These are phyloP conservation scores for Oncorhynchus kisutch DNA, from an alignment of 2,113 vertebrate species.

Conservation along the genomic window DNA sequence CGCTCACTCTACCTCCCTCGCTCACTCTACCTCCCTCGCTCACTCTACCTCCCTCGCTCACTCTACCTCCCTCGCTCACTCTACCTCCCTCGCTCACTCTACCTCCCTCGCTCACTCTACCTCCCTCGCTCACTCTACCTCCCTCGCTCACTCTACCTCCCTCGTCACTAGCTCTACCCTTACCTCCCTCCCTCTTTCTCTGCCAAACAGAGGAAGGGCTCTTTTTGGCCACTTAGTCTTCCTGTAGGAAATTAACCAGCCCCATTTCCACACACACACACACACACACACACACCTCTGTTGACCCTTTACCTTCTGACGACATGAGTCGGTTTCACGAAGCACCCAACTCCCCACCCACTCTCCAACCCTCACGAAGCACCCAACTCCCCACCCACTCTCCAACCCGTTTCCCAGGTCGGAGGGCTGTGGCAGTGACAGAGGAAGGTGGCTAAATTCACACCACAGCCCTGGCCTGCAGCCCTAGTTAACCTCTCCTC, in stretches of 20 bases:
- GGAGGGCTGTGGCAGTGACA: neutral
- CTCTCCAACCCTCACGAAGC: no score
- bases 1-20: no score
- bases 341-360: slow-evolving; percentile 6
- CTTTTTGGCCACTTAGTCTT: slow-evolving; percentile 23
- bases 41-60: no score
- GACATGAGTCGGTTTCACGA: neutral
- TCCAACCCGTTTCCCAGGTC: no score
- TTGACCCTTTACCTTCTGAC: neutral
- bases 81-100: neutral
- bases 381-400: slow-evolving; percentile 8
- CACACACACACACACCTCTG: neutral
- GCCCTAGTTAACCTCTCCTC: slow-evolving; percentile 20
- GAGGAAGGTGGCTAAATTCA: neutral
- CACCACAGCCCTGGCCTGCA: neutral
- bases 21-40: neutral
- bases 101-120: neutral
- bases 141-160: neutral
- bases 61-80: no score
- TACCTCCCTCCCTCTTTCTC: no score
- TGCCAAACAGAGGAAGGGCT: no score
- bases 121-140: neutral
- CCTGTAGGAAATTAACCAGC: slow-evolving; percentile 25
- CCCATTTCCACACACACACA: neutral
- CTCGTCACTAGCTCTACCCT: neutral